Evolutionary conservation across 2,888 invertebrate genomes (phyloP), one percentile per base, ranked within the genome.

Genomic region (Hydraecia micacea): DNA sequence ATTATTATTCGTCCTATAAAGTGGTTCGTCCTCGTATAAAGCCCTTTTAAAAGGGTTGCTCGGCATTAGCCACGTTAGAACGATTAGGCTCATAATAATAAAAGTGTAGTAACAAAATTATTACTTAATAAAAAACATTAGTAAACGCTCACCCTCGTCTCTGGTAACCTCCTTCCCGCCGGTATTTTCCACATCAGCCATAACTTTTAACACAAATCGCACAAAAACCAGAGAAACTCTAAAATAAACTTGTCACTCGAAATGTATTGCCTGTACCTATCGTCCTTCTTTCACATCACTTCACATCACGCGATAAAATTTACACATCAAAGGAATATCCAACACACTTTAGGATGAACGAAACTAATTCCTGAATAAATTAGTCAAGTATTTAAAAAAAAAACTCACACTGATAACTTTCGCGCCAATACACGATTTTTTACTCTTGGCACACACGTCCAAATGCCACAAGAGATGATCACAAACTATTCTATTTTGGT

Each of bases 401-500:
- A 77, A 83, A 83, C 85, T 79, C 83, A 84, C 84, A 74, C 75
- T 67, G 73, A 65, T 70, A 88, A 88, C 67, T 93, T 92, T 92
- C 92, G 90, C 94, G 94, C 91, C 91, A 91, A 90, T 86, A 75
- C 76, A 63, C 83, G 85, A 84, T 77, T 87, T 86, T 89, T 90
- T 90, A 91, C 83, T 83, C 87, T 89, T 89, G 90, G 89, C 90
- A 89, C 89, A 87, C 89, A 91, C 95, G 94, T 94, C 94, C 87
- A 87, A 86, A 84, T 91, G 89, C 91, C 90, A 81, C 91, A 91
- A 88, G 89, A 87, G 93, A 90, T 92, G 91, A 91, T 91, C 92
- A 91, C 93, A 92, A 91, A 96, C 96, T 96, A 94, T 91, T 95
- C 95, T 96, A 96, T 96, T 95, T 96, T 92, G 90, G 92, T 91